A percentile compares a stretch with the other conserved stretches of the same genome.
Conservation (phyloP, 2,113 vertebrate species). For the Microtus pennsylvanicus region DNA sequence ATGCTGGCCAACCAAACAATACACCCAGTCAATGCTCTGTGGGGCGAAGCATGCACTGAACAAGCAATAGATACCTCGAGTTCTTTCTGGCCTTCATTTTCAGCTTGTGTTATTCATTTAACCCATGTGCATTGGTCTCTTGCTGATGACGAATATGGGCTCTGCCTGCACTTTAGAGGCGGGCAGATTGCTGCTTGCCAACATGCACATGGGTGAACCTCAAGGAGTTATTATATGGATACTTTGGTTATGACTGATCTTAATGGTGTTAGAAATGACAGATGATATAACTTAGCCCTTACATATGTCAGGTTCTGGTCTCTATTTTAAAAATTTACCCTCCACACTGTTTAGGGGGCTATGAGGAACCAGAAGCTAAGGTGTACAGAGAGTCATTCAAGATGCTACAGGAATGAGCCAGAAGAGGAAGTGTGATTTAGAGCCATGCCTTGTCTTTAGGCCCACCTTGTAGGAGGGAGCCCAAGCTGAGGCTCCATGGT, state of each 20-base stretch:
- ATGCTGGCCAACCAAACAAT: background rate
- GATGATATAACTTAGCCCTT: background rate
- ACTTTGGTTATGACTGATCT: background rate
- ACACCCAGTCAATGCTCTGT: fast-evolving
- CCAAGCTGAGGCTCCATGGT: background rate
- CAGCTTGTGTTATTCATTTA: background rate
- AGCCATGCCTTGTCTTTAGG: fast-evolving
- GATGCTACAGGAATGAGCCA: fast-evolving
- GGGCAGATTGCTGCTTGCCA: background rate
- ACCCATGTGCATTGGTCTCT: fast-evolving
- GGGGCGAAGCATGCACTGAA: background rate
- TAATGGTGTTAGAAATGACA: background rate
- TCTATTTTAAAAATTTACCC: background rate
- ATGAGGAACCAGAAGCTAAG: background rate
- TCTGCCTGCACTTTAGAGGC: background rate
- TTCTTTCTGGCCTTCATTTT: background rate
- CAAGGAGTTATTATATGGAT: no score
- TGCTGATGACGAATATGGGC: fast-evolving
- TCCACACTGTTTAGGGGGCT: background rate
- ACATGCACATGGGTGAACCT: background rate
- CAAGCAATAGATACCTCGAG: fast-evolving
- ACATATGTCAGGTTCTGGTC: no score
- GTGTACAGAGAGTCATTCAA: fast-evolving
- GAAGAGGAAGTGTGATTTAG: background rate
- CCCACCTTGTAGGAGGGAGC: background rate